Evolutionary conservation across 2,888 invertebrate genomes (phyloP).

Genomic region (Oscheius sp.): DNA sequence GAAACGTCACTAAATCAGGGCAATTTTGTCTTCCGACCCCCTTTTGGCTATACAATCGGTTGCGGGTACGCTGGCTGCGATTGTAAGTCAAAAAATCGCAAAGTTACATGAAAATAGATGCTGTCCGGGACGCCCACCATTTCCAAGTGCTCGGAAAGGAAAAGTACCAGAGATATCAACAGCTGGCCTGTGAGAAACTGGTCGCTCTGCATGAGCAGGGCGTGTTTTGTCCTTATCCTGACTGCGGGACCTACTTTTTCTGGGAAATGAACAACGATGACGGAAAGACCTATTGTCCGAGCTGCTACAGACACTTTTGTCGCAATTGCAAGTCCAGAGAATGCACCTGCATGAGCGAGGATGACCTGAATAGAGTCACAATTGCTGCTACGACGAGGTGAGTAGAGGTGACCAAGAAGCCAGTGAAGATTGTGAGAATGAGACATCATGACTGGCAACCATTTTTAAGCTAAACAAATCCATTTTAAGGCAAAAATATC

Average conservation of each 20-base stretch:
- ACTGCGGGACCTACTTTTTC: conserved; percentile 61
- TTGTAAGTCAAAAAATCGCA: conserved; percentile 36
- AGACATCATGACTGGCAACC: too few species aligned
- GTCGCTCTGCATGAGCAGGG: conserved; percentile 54
- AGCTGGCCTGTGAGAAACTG: conserved; percentile 58
- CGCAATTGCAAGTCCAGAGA: conserved; percentile 31
- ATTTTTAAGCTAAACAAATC: too few species aligned
- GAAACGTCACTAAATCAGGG: conserved; percentile 45
- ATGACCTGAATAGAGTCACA: conserved; percentile 21
- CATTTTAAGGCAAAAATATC: too few species aligned
- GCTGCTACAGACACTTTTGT: conserved; percentile 54
- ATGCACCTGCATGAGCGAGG: conserved; percentile 14
- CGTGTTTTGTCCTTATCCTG: conserved; percentile 58
- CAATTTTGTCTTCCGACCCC: conserved; percentile 48
- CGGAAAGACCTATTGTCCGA: conserved; percentile 55
- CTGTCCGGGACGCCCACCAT: conserved; percentile 63
- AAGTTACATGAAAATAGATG: conserved; percentile 35
- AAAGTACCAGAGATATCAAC: conserved; percentile 59
- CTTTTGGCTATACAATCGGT: conserved; percentile 56
- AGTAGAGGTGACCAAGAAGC: not conserved
- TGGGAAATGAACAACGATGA: conserved; percentile 58
- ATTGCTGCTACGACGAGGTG: conserved; percentile 32
- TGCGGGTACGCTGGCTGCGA: conserved; percentile 56
- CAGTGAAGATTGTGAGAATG: too few species aligned
- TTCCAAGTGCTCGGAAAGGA: conserved; percentile 60